Evolutionary conservation across 2,113 vertebrate species (phyloP).

Genomic region (Aleadryas rufinucha): DNA sequence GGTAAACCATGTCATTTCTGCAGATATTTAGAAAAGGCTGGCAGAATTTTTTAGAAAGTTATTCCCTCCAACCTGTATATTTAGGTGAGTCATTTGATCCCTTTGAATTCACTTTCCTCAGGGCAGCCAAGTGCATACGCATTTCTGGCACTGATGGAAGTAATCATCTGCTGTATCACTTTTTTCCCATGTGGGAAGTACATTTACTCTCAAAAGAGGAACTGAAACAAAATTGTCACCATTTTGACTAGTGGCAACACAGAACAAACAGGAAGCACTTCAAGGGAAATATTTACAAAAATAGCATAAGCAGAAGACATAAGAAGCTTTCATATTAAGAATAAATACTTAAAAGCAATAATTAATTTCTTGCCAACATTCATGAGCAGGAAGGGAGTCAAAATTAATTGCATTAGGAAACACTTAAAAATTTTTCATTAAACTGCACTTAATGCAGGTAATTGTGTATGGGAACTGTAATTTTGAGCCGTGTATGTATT

Average conservation of each 20-base stretch:
- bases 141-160: neutral
- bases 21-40: neutral
- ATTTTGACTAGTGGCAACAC: neutral
- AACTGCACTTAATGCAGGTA: neutral
- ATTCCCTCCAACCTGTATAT: neutral
- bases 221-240: slow-evolving; percentile 12
- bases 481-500: neutral
- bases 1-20: neutral
- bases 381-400: neutral
- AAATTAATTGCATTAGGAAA: neutral
- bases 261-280: slow-evolving; percentile 28
- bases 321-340: neutral
- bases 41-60: neutral
- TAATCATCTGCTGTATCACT: neutral
- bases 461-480: neutral
- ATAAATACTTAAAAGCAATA: neutral
- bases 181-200: neutral
- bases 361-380: neutral
- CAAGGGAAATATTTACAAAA: slow-evolving; percentile 16
- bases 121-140: neutral
- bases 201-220: neutral
- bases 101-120: neutral
- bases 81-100: neutral
- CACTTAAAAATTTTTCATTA: neutral
- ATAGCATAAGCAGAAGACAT: neutral